Percentiles rank a stretch among this genome's conserved stretches.
phyloP scores from a whole-genome alignment of 2,797 vertebrate genomes.

The Tapirus indicus region DNA sequence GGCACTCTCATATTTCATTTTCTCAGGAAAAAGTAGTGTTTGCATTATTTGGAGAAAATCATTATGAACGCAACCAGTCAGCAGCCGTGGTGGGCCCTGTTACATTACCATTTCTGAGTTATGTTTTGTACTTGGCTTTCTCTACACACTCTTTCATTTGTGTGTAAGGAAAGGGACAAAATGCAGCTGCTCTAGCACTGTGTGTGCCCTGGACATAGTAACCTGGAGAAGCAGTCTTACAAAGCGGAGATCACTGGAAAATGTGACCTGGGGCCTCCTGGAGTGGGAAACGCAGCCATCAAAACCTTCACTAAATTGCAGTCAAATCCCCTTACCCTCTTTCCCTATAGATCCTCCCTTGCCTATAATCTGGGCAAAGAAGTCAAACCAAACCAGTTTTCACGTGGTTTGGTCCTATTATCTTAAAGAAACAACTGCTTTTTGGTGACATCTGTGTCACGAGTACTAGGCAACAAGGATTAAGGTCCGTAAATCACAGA shows the following conservation, averaged over 20 bases:
- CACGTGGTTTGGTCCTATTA: not conserved
- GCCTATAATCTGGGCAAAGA: not conserved
- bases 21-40: constrained; percentile 68
- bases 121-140: not conserved
- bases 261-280: not conserved
- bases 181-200: rapidly evolving
- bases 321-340: not conserved
- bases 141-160: not conserved
- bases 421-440: not conserved
- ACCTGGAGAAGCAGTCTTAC: not conserved
- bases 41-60: constrained; percentile 77
- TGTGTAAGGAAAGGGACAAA: not conserved
- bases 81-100: not conserved
- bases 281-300: not conserved
- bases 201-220: rapidly evolving
- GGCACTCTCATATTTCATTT: constrained; percentile 12
- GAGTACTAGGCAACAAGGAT: not conserved
- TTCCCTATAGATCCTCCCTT: not conserved
- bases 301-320: not conserved
- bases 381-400: not conserved
- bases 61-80: constrained; percentile 57
- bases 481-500: not conserved
- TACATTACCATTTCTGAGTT: not conserved
- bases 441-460: not conserved
- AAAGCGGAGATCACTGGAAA: not conserved